Percentiles rank a stretch among this genome's conserved stretches.
These are phyloP conservation scores for Atractosteus spatula DNA, from an alignment of 2,113 vertebrate genomes.

Conservation along the genomic window DNA sequence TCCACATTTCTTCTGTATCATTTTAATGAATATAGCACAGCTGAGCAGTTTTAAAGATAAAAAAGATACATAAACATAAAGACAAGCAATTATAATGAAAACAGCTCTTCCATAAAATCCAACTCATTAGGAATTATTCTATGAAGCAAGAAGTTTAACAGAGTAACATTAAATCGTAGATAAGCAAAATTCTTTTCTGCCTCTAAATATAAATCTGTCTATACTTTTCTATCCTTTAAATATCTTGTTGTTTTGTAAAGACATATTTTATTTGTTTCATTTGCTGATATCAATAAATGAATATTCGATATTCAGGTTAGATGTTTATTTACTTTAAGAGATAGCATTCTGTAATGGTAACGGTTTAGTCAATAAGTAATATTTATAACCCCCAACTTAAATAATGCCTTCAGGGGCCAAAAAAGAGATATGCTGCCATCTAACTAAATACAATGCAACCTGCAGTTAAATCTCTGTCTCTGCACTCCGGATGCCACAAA, in stretches of 20 bases:
- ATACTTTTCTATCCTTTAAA: background rate
- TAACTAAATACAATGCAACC: too few relatives aligned
- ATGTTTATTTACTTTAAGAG: too few relatives aligned
- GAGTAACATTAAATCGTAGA: background rate
- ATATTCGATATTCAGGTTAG: too few relatives aligned
- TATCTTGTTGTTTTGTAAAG: background rate
- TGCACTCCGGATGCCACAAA: too few relatives aligned
- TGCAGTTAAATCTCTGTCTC: too few relatives aligned
- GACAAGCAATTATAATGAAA: constrained; percentile 6
- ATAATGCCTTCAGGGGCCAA: too few relatives aligned
- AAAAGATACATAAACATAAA: background rate
- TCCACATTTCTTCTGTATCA: background rate
- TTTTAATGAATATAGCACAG: background rate
- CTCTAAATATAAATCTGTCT: background rate
- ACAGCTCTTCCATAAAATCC: background rate
- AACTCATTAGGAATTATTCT: constrained; percentile 2
- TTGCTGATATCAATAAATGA: background rate
- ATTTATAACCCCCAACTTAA: too few relatives aligned
- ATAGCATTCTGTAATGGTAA: too few relatives aligned
- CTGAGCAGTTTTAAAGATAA: background rate
- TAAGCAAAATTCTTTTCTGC: background rate
- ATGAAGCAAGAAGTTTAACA: background rate
- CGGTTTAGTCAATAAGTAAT: too few relatives aligned
- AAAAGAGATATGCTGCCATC: too few relatives aligned
- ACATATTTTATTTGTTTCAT: background rate